A percentile compares a stretch with the other conserved stretches of the same genome.
Evolutionary conservation across 2,888 invertebrate species (phyloP).

Genomic region (Ophioninae sp.): DNA sequence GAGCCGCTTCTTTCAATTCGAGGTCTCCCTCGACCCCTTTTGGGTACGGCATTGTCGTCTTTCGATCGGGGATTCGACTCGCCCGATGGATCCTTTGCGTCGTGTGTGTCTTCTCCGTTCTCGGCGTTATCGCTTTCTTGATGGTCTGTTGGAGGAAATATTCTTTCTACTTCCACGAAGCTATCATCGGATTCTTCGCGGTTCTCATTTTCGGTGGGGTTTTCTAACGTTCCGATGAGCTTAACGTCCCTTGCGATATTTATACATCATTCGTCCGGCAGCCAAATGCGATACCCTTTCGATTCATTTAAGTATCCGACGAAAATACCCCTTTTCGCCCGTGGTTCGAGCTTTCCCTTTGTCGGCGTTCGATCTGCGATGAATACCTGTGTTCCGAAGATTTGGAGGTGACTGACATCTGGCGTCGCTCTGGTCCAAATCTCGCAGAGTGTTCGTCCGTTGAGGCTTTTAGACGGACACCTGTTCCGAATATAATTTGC

Average conservation of each 20-base stretch:
- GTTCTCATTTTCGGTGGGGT: background rate
- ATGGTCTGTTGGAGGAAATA: background rate
- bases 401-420: conserved; percentile 40
- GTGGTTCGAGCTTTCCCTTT: conserved; percentile 54
- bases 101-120: background rate
- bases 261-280: conserved; percentile 47
- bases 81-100: background rate
- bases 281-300: conserved; percentile 55
- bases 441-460: conserved; percentile 44
- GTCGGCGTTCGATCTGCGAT: conserved; percentile 35
- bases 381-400: conserved; percentile 48
- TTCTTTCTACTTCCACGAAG: background rate
- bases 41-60: background rate
- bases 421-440: conserved; percentile 37
- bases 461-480: conserved; percentile 54
- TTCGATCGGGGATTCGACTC: background rate
- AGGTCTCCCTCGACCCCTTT: conserved; percentile 8
- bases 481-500: conserved; percentile 62
- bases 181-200: background rate
- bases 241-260: conserved; percentile 50
- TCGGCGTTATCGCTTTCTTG: too few species aligned
- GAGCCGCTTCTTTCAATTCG: background rate
- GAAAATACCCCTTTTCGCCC: conserved; percentile 54
- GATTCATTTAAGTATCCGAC: conserved; percentile 55
- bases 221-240: background rate